phyloP scores from a whole-genome alignment of 2,113 vertebrate genomes.

The Corapipo altera region DNA sequence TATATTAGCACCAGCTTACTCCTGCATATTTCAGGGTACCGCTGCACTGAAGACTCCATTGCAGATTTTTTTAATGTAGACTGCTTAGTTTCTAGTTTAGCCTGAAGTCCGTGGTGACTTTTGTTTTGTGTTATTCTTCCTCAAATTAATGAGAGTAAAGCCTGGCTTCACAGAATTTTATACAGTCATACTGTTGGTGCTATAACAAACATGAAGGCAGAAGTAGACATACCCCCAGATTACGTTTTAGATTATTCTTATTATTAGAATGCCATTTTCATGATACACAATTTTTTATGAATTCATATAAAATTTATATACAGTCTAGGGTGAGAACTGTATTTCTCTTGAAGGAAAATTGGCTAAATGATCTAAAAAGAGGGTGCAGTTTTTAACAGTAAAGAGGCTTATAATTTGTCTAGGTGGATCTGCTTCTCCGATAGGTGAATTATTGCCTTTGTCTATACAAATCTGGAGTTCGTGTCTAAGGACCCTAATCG shows the following conservation, averaged over 20 bases:
- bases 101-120: not conserved
- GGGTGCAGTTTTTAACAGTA: not conserved
- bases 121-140: not conserved
- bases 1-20: not conserved
- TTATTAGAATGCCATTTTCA: not conserved
- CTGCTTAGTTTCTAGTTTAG: not conserved
- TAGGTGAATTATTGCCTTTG: not conserved
- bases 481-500: not conserved
- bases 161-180: not conserved
- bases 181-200: not conserved
- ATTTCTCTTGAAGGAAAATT: not conserved
- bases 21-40: not conserved
- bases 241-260: not conserved
- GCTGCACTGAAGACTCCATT: accelerated
- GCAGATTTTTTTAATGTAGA: not conserved
- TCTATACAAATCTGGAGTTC: not conserved
- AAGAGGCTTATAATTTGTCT: not conserved
- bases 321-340: not conserved
- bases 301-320: not conserved
- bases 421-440: not conserved
- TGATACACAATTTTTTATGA: not conserved
- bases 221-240: not conserved
- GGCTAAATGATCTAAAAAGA: not conserved
- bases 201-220: not conserved
- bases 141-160: not conserved